Conservation (phyloP, 1,140 invertebrate genomes). For the Alviniconcha marisindica region DNA sequence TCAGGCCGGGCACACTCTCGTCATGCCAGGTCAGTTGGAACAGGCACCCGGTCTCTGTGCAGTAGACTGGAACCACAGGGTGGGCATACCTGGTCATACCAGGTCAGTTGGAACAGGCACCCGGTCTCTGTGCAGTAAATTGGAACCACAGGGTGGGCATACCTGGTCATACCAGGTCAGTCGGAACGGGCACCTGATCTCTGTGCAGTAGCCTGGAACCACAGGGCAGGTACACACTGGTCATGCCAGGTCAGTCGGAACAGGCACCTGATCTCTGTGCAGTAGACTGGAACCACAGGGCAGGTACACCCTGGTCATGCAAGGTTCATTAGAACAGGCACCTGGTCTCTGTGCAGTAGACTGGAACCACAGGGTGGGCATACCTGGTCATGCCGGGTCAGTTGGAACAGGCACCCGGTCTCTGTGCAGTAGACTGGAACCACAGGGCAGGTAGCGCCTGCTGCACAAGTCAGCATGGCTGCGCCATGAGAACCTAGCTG, state of each 20-base stretch:
- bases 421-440: not conserved
- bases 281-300: not conserved
- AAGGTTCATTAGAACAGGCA: no score
- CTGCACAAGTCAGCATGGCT: no score
- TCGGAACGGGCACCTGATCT: no score
- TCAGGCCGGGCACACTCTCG: not conserved
- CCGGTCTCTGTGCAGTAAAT: no score
- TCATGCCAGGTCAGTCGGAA: conserved; percentile 35
- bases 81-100: conserved; percentile 27
- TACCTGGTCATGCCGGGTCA: conserved; percentile 32
- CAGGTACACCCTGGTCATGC: conserved; percentile 26
- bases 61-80: not conserved
- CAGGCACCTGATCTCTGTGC: no score
- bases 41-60: no score
- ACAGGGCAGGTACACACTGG: not conserved
- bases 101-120: no score
- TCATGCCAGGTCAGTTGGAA: conserved; percentile 35
- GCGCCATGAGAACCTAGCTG: no score
- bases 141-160: not conserved
- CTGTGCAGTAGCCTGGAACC: not conserved
- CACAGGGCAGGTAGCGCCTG: not conserved
- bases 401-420: no score
- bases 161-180: conserved; percentile 34
- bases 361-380: not conserved
- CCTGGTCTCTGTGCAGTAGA: no score